Conservation (phyloP, 2,113 vertebrate genomes). For the Coracopsis vasa region DNA sequence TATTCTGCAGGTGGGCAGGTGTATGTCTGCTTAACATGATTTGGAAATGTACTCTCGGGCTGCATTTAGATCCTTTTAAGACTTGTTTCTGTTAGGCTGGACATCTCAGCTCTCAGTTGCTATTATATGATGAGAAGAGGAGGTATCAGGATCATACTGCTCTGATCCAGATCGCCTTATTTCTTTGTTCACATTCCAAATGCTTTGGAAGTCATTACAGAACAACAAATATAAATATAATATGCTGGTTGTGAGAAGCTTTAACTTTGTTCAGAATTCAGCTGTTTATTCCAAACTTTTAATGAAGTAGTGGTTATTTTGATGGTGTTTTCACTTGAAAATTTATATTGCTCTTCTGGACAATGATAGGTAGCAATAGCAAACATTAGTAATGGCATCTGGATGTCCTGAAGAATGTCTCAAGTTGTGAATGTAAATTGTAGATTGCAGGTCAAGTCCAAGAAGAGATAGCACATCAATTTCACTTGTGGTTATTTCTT, state of each 20-base stretch:
- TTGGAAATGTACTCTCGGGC: background rate
- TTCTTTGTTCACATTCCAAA: background rate
- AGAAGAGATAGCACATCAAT: background rate
- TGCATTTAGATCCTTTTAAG: background rate
- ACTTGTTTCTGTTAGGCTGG: background rate
- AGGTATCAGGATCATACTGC: background rate
- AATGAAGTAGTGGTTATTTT: background rate
- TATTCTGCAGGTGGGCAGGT: background rate
- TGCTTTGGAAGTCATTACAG: background rate
- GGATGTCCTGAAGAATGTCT: background rate
- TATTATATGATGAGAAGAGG: background rate
- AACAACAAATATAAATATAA: background rate
- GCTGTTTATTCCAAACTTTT: background rate
- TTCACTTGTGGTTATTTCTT: background rate
- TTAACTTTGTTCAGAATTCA: background rate
- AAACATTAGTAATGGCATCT: background rate
- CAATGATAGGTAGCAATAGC: background rate
- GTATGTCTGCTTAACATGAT: fast-evolving
- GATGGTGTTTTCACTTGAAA: background rate
- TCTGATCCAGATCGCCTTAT: background rate
- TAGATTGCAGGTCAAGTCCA: background rate
- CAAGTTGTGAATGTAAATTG: background rate
- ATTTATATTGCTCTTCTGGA: background rate
- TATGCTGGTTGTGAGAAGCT: background rate
- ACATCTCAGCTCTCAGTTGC: background rate